Conservation (phyloP, 1,140 invertebrate genomes). For the Caenorhabditis tropicalis region DNA sequence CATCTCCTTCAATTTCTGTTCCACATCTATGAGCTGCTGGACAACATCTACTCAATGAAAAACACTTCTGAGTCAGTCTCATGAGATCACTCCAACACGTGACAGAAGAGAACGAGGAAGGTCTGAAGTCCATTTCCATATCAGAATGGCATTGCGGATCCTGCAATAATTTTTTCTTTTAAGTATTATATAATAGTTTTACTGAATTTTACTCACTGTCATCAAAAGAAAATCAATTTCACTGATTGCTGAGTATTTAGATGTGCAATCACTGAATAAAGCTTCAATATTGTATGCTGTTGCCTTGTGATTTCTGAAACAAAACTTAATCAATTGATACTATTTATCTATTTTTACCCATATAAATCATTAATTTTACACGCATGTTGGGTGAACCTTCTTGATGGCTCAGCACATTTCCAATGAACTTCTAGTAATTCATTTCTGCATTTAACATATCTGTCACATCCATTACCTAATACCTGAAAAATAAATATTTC, state of each 20-base stretch:
- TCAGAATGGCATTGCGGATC: not conserved
- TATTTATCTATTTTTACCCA: not conserved
- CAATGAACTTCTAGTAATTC: not conserved
- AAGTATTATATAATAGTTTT: not conserved
- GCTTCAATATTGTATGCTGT: slow-evolving; percentile 26
- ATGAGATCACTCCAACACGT: slow-evolving; percentile 31
- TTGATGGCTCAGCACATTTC: slow-evolving; percentile 34
- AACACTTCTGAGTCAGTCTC: slow-evolving; percentile 27
- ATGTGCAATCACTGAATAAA: not conserved
- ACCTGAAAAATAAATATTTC: slow-evolving; percentile 1
- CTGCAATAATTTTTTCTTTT: not conserved
- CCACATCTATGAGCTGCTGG: slow-evolving; percentile 28
- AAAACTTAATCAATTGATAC: not conserved
- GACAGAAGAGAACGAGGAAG: not conserved
- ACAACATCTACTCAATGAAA: slow-evolving; percentile 11
- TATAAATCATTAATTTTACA: slow-evolving; percentile 25
- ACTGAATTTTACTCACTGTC: not conserved
- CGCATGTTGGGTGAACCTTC: slow-evolving; percentile 15
- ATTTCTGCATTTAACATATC: slow-evolving; percentile 12
- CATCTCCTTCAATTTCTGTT: not conserved
- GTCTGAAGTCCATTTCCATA: not conserved
- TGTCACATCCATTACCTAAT: slow-evolving; percentile 4
- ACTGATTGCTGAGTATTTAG: slow-evolving; percentile 32
- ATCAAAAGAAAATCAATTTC: slow-evolving; percentile 11
- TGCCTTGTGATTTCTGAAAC: slow-evolving; percentile 18